These are phyloP conservation scores for Candidula unifasciata DNA, from an alignment of 2,888 invertebrate species.

Conservation along the genomic window DNA sequence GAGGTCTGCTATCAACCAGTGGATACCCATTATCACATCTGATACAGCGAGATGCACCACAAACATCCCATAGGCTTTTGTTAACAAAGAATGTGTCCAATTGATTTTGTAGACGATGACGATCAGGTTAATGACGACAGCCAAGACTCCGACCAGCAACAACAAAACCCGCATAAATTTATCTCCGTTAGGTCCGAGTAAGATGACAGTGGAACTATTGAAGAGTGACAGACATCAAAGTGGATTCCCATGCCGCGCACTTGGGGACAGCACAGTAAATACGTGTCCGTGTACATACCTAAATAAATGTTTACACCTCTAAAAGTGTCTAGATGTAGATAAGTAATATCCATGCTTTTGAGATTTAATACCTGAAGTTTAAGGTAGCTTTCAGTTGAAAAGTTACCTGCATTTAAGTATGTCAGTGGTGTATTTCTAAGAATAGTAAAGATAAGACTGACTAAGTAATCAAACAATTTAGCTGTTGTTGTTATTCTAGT, in stretches of 20 bases:
- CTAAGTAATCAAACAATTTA: not conserved
- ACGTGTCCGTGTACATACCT: slow-evolving; percentile 20
- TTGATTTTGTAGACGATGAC: slow-evolving; percentile 23
- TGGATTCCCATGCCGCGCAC: slow-evolving; percentile 8
- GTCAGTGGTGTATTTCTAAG: slow-evolving; percentile 2
- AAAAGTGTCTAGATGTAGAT: slow-evolving; percentile 26
- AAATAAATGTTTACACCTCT: not conserved
- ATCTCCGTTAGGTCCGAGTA: slow-evolving; percentile 14
- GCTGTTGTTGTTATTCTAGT: not conserved
- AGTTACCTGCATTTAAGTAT: not conserved
- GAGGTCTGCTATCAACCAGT: slow-evolving; percentile 12
- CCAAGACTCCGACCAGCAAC: not conserved
- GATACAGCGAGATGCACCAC: slow-evolving; percentile 18
- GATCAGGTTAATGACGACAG: not conserved
- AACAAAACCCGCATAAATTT: not conserved
- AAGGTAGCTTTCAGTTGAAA: not conserved
- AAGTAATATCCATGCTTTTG: not conserved
- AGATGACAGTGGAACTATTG: slow-evolving; percentile 9
- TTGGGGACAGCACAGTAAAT: slow-evolving; percentile 24
- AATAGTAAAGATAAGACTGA: not conserved
- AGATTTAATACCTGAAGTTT: slow-evolving; percentile 1
- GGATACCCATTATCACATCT: slow-evolving; percentile 27
- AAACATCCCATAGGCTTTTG: slow-evolving; percentile 31
- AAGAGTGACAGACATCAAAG: not conserved
- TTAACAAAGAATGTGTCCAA: not conserved